A percentile compares a stretch with the other conserved stretches of the same genome.
Evolutionary conservation across 2,113 vertebrate species (phyloP).

Genomic region (Rhodinocichla rosea): DNA sequence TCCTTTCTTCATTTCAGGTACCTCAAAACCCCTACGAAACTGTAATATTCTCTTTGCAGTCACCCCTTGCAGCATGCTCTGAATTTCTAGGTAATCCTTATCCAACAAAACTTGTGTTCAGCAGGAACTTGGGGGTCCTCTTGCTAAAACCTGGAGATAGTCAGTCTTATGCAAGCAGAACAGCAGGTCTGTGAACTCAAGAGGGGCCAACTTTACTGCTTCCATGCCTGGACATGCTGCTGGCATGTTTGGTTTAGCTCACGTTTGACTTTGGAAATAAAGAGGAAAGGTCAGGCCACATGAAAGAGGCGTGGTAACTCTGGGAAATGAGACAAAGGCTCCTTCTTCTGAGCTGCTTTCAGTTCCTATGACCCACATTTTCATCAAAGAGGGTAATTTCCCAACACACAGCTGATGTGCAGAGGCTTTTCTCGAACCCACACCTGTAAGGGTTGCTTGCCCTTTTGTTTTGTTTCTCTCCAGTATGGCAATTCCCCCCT

Average conservation of each 20-base stretch:
- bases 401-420: neutral
- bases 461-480: neutral
- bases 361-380: neutral
- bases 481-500: neutral
- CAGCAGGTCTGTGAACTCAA: neutral
- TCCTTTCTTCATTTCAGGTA: neutral
- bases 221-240: neutral
- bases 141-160: neutral
- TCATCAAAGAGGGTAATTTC: neutral
- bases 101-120: neutral
- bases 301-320: conserved; percentile 7
- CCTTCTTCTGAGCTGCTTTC: neutral
- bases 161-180: neutral
- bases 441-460: neutral
- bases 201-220: neutral
- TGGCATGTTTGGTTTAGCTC: neutral
- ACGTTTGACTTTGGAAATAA: neutral
- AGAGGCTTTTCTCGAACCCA: neutral
- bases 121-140: neutral
- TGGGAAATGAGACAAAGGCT: conserved; percentile 7
- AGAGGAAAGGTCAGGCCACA: neutral
- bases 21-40: neutral
- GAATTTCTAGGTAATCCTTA: neutral
- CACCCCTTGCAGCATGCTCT: neutral
- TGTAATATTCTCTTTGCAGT: neutral